phyloP scores from a whole-genome alignment of 2,888 invertebrate genomes.

The Nasonia oneida region DNA sequence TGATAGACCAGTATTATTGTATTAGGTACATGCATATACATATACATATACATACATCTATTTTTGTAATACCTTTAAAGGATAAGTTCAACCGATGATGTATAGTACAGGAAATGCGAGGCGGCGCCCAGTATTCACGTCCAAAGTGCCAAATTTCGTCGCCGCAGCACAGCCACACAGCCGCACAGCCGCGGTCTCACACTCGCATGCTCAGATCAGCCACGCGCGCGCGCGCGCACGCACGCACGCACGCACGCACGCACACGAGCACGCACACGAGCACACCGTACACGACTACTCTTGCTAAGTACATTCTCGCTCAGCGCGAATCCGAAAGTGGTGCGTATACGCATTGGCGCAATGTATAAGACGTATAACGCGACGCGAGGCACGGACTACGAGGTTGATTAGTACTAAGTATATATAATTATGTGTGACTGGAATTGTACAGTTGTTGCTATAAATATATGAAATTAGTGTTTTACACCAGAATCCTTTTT shows the following conservation, averaged over 20 bases:
- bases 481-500: conserved; percentile 74
- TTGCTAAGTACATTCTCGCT: conserved; percentile 20
- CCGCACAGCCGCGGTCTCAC: background rate
- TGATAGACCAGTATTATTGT: conserved; percentile 27
- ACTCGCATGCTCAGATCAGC: background rate
- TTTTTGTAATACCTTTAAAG: conserved; percentile 49
- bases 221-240: too few species aligned
- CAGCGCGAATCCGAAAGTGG: conserved; percentile 56
- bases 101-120: conserved; percentile 6
- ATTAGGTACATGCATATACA: conserved; percentile 6
- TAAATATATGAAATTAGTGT: conserved; percentile 79
- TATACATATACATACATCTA: conserved; percentile 22
- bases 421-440: conserved; percentile 74
- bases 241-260: too few species aligned
- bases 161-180: background rate
- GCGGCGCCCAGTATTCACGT: conserved; percentile 48
- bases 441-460: conserved; percentile 79
- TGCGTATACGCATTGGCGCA: conserved; percentile 48
- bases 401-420: conserved; percentile 66
- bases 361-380: background rate
- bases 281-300: background rate
- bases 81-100: conserved; percentile 37
- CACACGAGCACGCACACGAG: too few species aligned
- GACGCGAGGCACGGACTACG: conserved; percentile 40
- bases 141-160: conserved; percentile 59